Conservation (phyloP, 2,888 invertebrate genomes). For the Tenthredo mesomela region DNA sequence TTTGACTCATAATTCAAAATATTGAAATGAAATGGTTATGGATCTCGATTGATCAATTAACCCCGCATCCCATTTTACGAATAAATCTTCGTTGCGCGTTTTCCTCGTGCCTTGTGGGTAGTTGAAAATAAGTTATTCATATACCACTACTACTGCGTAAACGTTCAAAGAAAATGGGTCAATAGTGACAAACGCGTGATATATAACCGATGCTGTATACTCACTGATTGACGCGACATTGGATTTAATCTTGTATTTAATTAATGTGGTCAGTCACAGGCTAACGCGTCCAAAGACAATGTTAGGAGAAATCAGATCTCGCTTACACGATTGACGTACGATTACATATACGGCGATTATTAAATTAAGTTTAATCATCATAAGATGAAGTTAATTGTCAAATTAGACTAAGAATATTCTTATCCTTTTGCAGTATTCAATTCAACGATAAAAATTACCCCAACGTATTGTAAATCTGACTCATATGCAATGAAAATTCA, state of each 20-base stretch:
- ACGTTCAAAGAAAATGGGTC: conserved; percentile 29
- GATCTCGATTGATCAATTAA: not conserved
- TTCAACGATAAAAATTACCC: not conserved
- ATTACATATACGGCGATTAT: not conserved
- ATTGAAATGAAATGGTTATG: not conserved
- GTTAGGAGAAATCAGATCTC: not conserved
- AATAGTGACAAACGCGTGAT: conserved; percentile 44
- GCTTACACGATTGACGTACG: not conserved
- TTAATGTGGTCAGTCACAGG: conserved; percentile 30
- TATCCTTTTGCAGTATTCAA: not conserved
- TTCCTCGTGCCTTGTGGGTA: not conserved
- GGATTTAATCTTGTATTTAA: conserved; percentile 49
- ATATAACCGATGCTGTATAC: conserved; percentile 26
- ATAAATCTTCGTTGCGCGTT: not conserved
- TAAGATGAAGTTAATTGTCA: conserved; percentile 10
- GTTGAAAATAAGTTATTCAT: conserved; percentile 38
- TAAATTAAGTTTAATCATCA: not conserved
- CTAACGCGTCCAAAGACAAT: conserved; percentile 11
- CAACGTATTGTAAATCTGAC: not conserved
- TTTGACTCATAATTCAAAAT: not conserved
- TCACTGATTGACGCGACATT: conserved; percentile 47
- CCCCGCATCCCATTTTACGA: not conserved
- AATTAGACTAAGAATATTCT: not conserved
- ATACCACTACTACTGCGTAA: not conserved
- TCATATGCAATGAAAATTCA: not conserved